Conservation (phyloP, 2,113 vertebrate genomes). For the Syngnathus floridae region DNA sequence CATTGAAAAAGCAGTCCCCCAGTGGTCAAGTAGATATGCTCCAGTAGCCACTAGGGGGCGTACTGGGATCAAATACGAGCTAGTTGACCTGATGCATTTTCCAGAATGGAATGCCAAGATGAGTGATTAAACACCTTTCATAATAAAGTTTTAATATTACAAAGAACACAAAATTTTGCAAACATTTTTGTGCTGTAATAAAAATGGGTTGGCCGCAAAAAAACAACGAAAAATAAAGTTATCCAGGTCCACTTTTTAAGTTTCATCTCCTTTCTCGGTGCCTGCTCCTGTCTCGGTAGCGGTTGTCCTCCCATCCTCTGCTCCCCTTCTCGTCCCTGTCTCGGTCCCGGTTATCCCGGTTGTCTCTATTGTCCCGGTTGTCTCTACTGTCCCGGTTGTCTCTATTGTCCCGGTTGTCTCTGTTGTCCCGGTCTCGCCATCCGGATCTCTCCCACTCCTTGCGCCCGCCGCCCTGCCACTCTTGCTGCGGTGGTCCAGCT, state of each 20-base stretch:
- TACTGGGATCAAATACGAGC: neutral
- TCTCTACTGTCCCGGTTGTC: constrained; percentile 70
- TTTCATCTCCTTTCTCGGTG: constrained; percentile 62
- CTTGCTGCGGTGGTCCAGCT: constrained; percentile 60
- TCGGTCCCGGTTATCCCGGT: constrained; percentile 71
- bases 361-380: constrained; percentile 69
- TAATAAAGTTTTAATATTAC: too few species aligned
- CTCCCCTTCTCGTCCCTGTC: constrained; percentile 61
- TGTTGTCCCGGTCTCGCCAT: constrained; percentile 66
- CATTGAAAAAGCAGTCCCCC: neutral
- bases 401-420: constrained; percentile 72
- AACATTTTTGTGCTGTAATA: neutral
- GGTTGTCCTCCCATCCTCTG: constrained; percentile 61
- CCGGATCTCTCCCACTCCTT: constrained; percentile 11
- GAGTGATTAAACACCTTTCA: too few species aligned
- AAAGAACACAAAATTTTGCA: neutral
- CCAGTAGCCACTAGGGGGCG: neutral
- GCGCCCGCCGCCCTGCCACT: constrained; percentile 56
- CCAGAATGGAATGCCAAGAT: too few species aligned
- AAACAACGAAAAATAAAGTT: neutral
- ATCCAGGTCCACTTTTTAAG: neutral
- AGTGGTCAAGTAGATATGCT: neutral
- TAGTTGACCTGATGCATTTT: neutral
- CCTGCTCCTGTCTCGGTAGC: constrained; percentile 56
- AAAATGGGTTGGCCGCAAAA: neutral